Evolutionary conservation across 2,113 vertebrate species (phyloP).

Genomic region (Burhinus oedicnemus): DNA sequence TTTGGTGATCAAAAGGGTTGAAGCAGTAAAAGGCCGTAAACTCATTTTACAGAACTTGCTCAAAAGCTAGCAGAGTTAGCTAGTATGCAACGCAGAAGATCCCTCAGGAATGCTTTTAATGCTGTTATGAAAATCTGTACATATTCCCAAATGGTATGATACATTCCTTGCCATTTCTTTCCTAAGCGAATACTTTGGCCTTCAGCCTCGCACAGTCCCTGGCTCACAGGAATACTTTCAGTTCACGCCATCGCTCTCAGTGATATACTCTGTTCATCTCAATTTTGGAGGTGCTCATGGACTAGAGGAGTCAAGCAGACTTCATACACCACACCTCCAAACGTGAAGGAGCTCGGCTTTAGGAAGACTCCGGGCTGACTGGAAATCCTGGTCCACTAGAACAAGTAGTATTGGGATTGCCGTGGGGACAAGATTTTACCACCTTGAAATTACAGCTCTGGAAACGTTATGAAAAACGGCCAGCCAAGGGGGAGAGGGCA

Average conservation of each 20-base stretch:
- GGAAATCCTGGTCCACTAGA: background rate
- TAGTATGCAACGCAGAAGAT: background rate
- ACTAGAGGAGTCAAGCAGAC: background rate
- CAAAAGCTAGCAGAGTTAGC: background rate
- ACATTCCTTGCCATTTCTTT: background rate
- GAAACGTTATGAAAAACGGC: background rate
- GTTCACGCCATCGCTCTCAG: rapidly evolving
- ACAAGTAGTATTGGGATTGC: background rate
- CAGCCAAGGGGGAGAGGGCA: background rate
- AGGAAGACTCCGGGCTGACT: background rate
- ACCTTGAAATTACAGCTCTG: background rate
- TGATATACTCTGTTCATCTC: background rate
- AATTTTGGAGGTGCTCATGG: background rate
- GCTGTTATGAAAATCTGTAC: background rate
- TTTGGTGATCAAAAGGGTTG: background rate
- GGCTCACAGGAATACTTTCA: background rate
- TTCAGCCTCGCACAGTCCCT: background rate
- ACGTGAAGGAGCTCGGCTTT: background rate
- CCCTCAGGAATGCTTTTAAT: background rate
- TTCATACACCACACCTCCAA: background rate
- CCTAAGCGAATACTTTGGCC: background rate
- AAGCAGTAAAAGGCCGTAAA: background rate
- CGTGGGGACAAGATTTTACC: background rate
- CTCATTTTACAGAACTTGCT: background rate
- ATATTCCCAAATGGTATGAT: background rate